Conservation (phyloP, 2,113 vertebrate species). For the Sus scrofa region DNA sequence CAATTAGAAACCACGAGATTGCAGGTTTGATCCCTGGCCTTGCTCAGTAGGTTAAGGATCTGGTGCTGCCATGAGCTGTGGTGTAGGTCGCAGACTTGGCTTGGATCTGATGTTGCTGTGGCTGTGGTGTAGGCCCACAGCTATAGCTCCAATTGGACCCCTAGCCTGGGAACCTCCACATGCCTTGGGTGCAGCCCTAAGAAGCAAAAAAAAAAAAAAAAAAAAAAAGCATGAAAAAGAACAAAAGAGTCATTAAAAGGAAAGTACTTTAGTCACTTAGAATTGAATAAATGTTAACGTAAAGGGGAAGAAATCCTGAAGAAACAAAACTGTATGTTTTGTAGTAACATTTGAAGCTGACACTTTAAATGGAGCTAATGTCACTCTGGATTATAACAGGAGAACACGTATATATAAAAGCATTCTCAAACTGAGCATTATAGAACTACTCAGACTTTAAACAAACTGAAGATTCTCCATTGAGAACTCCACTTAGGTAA, state of each 20-base stretch:
- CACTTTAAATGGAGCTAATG: neutral
- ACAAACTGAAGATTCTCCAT: neutral
- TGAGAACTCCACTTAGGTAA: neutral
- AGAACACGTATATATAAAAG: neutral
- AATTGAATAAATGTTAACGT: constrained; percentile 27
- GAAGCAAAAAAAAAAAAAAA: too few species aligned
- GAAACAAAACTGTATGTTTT: neutral
- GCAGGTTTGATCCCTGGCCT: too few species aligned
- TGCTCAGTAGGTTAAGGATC: too few species aligned
- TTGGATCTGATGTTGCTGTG: too few species aligned
- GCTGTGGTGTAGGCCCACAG: too few species aligned
- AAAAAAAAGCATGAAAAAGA: neutral
- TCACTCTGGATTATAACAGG: neutral
- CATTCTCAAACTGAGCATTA: neutral
- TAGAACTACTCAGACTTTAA: neutral
- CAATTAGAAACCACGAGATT: too few species aligned
- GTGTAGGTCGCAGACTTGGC: too few species aligned
- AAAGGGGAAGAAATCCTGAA: constrained; percentile 14
- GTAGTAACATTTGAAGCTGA: neutral
- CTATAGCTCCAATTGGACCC: too few species aligned
- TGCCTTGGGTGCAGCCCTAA: too few species aligned
- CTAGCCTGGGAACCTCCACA: too few species aligned
- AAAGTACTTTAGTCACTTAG: neutral
- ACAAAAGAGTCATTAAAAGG: constrained; percentile 22
- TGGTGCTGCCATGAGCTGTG: too few species aligned